Evolutionary conservation across 2,888 invertebrate species (phyloP), one percentile per base, ranked within the genome.

Genomic region (Drosophila anceps): DNA sequence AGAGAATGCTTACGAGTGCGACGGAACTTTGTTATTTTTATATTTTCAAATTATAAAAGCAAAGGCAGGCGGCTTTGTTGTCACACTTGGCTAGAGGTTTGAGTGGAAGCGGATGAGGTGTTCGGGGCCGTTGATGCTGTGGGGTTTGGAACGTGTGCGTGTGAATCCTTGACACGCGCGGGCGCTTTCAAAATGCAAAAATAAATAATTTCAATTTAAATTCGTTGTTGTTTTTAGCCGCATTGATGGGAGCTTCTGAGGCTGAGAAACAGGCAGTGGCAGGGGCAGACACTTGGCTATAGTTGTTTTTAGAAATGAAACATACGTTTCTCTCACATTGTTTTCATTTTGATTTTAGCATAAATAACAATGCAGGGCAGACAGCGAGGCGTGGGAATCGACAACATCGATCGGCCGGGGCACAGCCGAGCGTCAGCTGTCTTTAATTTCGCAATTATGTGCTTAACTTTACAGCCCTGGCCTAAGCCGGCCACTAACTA

Each of bases 121-220:
- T 8, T 44, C 51, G 29, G 5, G 31, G 37, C 12, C 7, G 44
- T 18, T 46, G 55, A 13, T 24, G 35, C 57, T 65, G n/a, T 27
- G 54, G 69, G 48, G 70, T 44, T 37, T 54, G n/a, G 4, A 18
- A 55, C 59, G 75, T 79, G 88, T 67, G 90, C 88, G 80, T 90
- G 80, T 67, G 77, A 87, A 87, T 91, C 91, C 88, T 90, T 85
- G 91, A 91, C 87, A 87, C 87, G 87, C 86, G 86, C 86, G 55
- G 68, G 70, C 69, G 86, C 86, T 86, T 86, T 86, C 64, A 78
- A 90, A 86, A 90, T 88, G 86, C 91, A 87, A 86, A 87, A 87
- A 90, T 85, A 87, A 87, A 87, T 91, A 91, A 87, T 88, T 87
- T 90, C 91, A 88, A 91, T 87, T 91, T 88, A 88, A 91, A 91